phyloP scores from a whole-genome alignment of 2,888 invertebrate genomes.

The Phengaris alcon region DNA sequence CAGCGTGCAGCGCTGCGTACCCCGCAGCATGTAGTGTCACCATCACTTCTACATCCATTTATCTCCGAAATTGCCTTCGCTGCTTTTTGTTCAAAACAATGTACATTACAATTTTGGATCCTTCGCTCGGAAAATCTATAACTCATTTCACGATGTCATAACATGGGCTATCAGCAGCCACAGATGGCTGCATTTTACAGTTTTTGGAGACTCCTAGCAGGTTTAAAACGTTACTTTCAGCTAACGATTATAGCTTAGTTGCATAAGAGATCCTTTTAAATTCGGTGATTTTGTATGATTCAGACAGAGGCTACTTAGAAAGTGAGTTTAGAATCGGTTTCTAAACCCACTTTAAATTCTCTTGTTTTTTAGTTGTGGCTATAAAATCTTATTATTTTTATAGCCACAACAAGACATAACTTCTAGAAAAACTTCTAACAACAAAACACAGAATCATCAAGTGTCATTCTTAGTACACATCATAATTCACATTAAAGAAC shows the following conservation, averaged over 20 bases:
- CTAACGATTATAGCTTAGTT: background rate
- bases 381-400: too few species aligned
- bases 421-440: too few species aligned
- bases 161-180: constrained; percentile 19
- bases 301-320: too few species aligned
- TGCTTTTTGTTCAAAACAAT: constrained; percentile 33
- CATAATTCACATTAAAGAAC: too few species aligned
- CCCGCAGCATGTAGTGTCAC: constrained; percentile 32
- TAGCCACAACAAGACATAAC: too few species aligned
- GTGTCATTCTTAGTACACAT: too few species aligned
- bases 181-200: constrained; percentile 22
- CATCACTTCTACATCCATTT: constrained; percentile 39
- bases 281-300: too few species aligned
- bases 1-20: constrained; percentile 13
- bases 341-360: too few species aligned
- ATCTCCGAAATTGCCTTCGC: constrained; percentile 38
- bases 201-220: background rate
- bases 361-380: too few species aligned
- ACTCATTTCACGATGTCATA: background rate
- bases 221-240: constrained; percentile 14
- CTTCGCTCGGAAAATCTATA: background rate
- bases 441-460: too few species aligned
- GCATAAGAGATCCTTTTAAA: background rate
- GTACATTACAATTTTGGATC: constrained; percentile 31
- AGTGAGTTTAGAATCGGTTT: too few species aligned